phyloP scores from a whole-genome alignment of 2,888 invertebrate species.

The Trilocha varians region DNA sequence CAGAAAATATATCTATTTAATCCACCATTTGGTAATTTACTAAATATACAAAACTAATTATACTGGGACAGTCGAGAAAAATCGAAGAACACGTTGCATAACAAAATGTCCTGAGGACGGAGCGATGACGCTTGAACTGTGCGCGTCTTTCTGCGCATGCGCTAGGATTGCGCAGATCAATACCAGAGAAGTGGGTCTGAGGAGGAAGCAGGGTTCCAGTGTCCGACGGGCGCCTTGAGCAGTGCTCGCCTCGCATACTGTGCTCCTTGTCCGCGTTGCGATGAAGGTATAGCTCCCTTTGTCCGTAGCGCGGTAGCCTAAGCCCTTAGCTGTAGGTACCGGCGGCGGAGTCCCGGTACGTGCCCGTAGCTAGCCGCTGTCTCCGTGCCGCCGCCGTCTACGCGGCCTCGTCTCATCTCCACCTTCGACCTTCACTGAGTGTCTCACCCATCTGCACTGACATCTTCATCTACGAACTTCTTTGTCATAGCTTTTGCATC shows the following conservation, averaged over 20 bases:
- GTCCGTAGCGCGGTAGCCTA: slow-evolving; percentile 57
- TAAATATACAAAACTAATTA: no score
- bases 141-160: slow-evolving; percentile 9
- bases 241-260: slow-evolving; percentile 23
- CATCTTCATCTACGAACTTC: slow-evolving; percentile 11
- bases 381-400: slow-evolving; percentile 20
- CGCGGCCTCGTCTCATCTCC: slow-evolving; percentile 21
- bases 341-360: slow-evolving; percentile 47
- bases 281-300: slow-evolving; percentile 63
- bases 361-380: slow-evolving; percentile 35
- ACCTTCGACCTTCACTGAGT: slow-evolving; percentile 13
- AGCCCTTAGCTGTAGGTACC: slow-evolving; percentile 56
- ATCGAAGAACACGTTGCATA: slow-evolving; percentile 26
- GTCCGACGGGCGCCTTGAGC: slow-evolving; percentile 31
- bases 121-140: slow-evolving; percentile 31
- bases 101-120: slow-evolving; percentile 12
- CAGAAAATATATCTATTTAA: no score
- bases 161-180: slow-evolving; percentile 11
- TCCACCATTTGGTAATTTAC: no score
- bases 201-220: slow-evolving; percentile 18
- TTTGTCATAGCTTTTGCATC: not conserved
- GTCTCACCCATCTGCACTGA: slow-evolving; percentile 8
- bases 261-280: slow-evolving; percentile 46
- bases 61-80: no score
- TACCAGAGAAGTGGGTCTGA: slow-evolving; percentile 10